Evolutionary conservation across 2,797 vertebrate genomes (phyloP), one percentile per base, ranked within the genome.

Genomic region (Channa striata): DNA sequence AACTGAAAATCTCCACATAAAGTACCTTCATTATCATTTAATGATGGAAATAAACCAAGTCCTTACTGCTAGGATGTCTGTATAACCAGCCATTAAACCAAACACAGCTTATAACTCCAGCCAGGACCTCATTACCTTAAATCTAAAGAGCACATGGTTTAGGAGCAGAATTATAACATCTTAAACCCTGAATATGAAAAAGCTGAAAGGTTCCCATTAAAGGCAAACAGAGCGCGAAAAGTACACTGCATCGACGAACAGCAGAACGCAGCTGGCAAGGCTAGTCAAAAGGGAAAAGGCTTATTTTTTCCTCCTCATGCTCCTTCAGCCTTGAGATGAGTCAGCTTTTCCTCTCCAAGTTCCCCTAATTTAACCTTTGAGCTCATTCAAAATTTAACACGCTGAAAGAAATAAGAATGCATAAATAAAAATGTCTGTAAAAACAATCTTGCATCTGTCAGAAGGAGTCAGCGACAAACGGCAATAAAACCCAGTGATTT

Each of bases 391-490:
- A 56, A 78, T 56, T 37, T 46, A 64, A 14, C 57, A 23, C n/a
- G 8, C 39, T 64, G 44, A 81, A 84, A 81, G 48, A 37, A 80
- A 65, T 0, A 10, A 57, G 51, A n/a, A 77, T 60, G 56, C 62
- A 17, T 70, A 72, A 79, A 73, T 74, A 68, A 83, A 84, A 83
- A 83, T 78, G 87, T 85, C 72, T 74, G 73, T 77, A 76, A 81
- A 80, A 90, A 87, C 65, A 74, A 80, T 83, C 79, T 84, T 67
- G 75, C 69, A 74, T 84, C 83, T 77, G 78, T 89, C 71, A 67
- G 73, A 72, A 74, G 68, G 67, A 80, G 67, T 59, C 19, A 4
- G 50, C 58, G 52, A 58, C 53, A 62, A 61, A 66, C 72, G 54
- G 74, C 78, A 77, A 77, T 59, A 19, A 36, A 56, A 58, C 51